phyloP scores from a whole-genome alignment of 2,888 invertebrate genomes.

The Scaptomyza reducta region DNA sequence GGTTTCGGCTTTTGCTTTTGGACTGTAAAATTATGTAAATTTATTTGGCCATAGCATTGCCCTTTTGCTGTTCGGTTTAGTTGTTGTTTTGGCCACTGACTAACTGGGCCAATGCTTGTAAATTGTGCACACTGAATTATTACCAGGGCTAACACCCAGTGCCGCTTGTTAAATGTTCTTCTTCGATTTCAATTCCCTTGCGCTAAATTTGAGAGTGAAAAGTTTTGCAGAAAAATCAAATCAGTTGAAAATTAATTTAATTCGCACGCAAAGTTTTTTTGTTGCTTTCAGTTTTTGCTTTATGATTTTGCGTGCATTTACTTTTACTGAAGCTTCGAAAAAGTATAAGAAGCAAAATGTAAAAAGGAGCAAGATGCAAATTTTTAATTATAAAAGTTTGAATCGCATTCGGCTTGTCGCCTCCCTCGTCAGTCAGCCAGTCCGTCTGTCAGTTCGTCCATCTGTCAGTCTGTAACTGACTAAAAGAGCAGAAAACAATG shows the following conservation, averaged over 20 bases:
- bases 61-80: slow-evolving; percentile 58
- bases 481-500: slow-evolving; percentile 38
- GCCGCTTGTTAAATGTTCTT: slow-evolving; percentile 3
- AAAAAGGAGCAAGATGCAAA: slow-evolving; percentile 55
- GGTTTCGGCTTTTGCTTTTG: slow-evolving; percentile 24
- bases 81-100: slow-evolving; percentile 27
- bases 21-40: slow-evolving; percentile 73
- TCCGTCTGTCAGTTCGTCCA: slow-evolving; percentile 37
- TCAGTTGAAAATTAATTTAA: slow-evolving; percentile 80
- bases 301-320: slow-evolving; percentile 59
- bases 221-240: slow-evolving; percentile 66
- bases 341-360: not conserved
- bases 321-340: slow-evolving; percentile 32
- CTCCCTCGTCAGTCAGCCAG: slow-evolving; percentile 32
- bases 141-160: slow-evolving; percentile 28
- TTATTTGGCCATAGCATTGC: slow-evolving; percentile 67
- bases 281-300: slow-evolving; percentile 53
- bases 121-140: slow-evolving; percentile 66
- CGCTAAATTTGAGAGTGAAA: slow-evolving; percentile 40
- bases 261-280: slow-evolving; percentile 67
- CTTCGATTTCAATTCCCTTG: slow-evolving; percentile 5
- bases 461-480: slow-evolving; percentile 37
- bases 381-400: slow-evolving; percentile 79
- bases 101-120: slow-evolving; percentile 33
- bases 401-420: slow-evolving; percentile 67